These are phyloP conservation scores for Nasonia longicornis DNA, from an alignment of 1,140 invertebrate genomes.

Conservation along the genomic window DNA sequence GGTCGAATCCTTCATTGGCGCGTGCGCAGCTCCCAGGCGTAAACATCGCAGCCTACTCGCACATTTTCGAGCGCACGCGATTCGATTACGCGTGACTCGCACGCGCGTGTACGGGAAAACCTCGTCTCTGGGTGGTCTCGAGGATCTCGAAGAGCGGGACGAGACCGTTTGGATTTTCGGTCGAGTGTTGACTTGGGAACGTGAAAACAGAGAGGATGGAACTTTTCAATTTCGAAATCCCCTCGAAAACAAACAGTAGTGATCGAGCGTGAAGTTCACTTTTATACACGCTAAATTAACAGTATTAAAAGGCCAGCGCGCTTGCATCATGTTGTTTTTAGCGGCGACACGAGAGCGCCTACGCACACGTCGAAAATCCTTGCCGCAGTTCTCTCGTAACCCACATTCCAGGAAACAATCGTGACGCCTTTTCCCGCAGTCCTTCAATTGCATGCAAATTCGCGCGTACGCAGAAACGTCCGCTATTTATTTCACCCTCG, in stretches of 20 bases:
- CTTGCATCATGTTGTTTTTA: too few species aligned
- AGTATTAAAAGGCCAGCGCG: too few species aligned
- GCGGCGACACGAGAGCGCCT: too few species aligned
- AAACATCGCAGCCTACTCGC: neutral
- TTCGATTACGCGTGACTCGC: constrained; percentile 50
- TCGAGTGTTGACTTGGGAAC: neutral
- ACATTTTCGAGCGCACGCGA: constrained; percentile 34
- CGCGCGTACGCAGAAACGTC: constrained; percentile 1
- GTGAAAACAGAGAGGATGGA: too few species aligned
- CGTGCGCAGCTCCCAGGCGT: constrained; percentile 1
- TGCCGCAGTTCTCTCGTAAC: neutral
- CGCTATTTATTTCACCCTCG: neutral
- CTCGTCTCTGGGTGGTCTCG: neutral
- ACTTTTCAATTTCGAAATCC: too few species aligned
- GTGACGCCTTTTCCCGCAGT: neutral
- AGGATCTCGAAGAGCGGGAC: neutral
- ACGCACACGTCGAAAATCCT: neutral
- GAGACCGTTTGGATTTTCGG: neutral
- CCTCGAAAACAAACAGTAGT: too few species aligned
- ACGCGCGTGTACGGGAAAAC: neutral
- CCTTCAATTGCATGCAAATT: constrained; percentile 27
- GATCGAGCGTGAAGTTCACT: too few species aligned
- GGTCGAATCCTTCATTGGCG: constrained; percentile 12
- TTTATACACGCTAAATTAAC: too few species aligned
- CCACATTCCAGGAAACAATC: constrained; percentile 17